Percentiles rank a stretch among this genome's conserved stretches.
These are phyloP conservation scores for Simalia tracyae DNA, from an alignment of 2,797 vertebrate genomes.

Conservation along the genomic window DNA sequence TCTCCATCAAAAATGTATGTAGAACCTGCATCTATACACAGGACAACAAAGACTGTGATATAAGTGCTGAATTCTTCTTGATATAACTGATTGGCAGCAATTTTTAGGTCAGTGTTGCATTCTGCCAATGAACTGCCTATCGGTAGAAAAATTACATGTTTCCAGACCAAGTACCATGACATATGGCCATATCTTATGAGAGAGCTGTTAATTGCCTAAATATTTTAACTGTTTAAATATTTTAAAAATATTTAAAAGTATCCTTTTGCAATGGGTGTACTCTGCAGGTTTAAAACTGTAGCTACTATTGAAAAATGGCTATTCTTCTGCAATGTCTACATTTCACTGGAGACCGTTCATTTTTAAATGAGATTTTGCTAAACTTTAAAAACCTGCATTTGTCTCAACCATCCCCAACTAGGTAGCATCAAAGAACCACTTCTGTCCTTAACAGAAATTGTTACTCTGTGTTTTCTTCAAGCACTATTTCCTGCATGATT, in stretches of 20 bases:
- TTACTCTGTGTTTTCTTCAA: neutral
- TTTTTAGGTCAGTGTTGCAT: neutral
- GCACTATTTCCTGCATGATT: neutral
- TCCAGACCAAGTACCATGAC: neutral
- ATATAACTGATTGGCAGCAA: neutral
- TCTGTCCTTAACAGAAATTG: neutral
- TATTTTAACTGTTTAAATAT: neutral
- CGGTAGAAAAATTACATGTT: neutral
- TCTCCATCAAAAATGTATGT: neutral
- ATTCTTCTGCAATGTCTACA: neutral
- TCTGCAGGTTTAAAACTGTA: neutral
- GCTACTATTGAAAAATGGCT: neutral
- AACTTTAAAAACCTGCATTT: neutral
- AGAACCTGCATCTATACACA: neutral
- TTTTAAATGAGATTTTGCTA: constrained; percentile 5
- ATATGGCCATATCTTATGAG: neutral
- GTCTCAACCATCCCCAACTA: neutral
- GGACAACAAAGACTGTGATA: neutral
- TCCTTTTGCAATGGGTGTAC: neutral
- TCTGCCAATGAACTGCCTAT: neutral
- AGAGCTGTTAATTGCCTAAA: neutral
- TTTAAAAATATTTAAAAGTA: neutral
- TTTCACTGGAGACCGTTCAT: neutral
- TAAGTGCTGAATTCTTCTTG: too few relatives aligned
- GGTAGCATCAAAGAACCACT: neutral